Evolutionary conservation across 1,140 invertebrate genomes (phyloP), one percentile per base, ranked within the genome.

Genomic region (Frieseomelitta varia): DNA sequence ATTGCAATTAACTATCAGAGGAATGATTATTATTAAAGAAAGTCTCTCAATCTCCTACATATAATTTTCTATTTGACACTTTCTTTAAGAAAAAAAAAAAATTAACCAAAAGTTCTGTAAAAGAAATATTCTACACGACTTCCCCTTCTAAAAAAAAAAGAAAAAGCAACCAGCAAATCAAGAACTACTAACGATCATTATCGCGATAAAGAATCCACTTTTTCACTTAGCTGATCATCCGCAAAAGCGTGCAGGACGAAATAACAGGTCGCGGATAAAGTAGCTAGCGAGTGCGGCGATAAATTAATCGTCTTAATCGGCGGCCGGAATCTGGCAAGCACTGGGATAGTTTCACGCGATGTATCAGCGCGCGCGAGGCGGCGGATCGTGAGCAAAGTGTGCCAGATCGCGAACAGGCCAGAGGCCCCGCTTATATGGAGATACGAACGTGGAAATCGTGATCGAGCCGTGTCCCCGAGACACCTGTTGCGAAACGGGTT

Each of bases 401-500:
- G 87, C 84, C 87, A 88, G 56, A 77, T 88, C 61, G 51, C 53
- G 67, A 79, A 79, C 58, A 39, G 67, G 53, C 58, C 34, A 65
- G 71, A 63, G 39, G 47, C 53, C 75, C 30, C 79, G 79, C 87
- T 88, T 87, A 76, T 87, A 88, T 85, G 79, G 63, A 79, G 58
- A 65, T 75, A 73, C 75, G 72, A 84, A 85, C 73, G 80, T 80
- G 72, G 76, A 85, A 85, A 88, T 87, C 74, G 68, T 72, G 82
- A 88, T 87, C 82, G 75, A 56, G 69, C 53, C 75, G 56, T 72
- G 76, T 84, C 81, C 82, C 61, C 86, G 67, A 65, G 74, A 85
- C 87, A 88, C 87, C 82, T 88, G 87, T 88, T 80, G 77, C 82
- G 61, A 78, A 84, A 84, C 81, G 81, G 84, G 86, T 78, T 47